Evolutionary conservation across 92 coral and sea anemone genomes (phyloP).

Genomic region (Siderastrea radians): DNA sequence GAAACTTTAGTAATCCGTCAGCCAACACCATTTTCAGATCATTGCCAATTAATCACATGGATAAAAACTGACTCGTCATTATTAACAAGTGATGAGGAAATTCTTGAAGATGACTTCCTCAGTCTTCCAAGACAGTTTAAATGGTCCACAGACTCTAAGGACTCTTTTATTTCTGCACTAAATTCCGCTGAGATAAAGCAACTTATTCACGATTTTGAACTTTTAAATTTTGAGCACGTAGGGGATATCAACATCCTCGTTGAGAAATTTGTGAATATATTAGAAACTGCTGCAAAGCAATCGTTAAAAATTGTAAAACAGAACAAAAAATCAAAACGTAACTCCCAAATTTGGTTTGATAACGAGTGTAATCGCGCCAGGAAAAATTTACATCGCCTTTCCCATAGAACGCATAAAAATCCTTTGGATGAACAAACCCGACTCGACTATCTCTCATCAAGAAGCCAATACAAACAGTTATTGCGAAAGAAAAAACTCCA

Average conservation of each 20-base stretch:
- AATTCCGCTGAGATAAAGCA: constrained; percentile 15
- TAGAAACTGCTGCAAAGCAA: constrained; percentile 33
- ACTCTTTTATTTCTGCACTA: neutral
- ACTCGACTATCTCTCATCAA: constrained; percentile 8
- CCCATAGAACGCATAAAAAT: constrained; percentile 26
- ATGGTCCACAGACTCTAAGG: neutral
- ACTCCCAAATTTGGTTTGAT: constrained; percentile 22
- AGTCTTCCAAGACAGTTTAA: neutral
- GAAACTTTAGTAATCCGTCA: no score
- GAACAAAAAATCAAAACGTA: constrained; percentile 31
- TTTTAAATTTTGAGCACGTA: constrained; percentile 23
- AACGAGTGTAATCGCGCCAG: constrained; percentile 19
- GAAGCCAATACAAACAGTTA: constrained; percentile 11
- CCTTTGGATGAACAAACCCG: constrained; percentile 22
- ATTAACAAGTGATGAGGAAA: no score
- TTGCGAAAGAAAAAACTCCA: constrained; percentile 24
- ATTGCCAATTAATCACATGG: no score
- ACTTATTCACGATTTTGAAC: constrained; percentile 27
- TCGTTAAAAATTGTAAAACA: constrained; percentile 12
- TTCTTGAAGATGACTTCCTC: no score
- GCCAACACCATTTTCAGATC: no score
- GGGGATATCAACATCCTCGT: constrained; percentile 36
- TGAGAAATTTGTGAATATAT: constrained; percentile 23
- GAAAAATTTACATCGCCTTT: constrained; percentile 20
- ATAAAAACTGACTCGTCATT: no score